Base-by-base conservation (phyloP, 2,113 vertebrate species). In the Cephalopterus ornatus region DNA sequence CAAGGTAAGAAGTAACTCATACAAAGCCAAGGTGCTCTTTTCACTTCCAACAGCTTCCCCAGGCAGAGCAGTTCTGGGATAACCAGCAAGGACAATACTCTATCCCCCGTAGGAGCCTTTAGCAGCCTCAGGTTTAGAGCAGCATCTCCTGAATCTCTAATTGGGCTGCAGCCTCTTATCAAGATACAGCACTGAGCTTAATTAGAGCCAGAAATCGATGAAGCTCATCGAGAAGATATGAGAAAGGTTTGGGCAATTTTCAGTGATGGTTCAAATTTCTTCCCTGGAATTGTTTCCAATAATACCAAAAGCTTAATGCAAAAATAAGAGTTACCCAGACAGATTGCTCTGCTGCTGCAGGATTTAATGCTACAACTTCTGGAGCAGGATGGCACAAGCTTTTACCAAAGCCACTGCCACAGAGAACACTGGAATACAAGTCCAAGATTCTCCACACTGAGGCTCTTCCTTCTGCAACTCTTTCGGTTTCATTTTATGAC, bases 141-240 rank as follows among this genome's bases (percentile, higher is more conserved):
- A 61, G 19, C 65, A 88, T 37, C 65, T 83, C 70, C 59, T 24
- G 44, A 28, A 85, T 73, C 74, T 70, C 5, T 83, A 80, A 95
- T 4, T 79, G 68, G 85, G 92, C 59, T 23, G 42, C 61, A 85
- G 71, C 47, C 85, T 47, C 53, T 91, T 88, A 95, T 63, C 78
- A 90, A 79, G 73, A 85, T 20, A 44, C 49, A 92, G 68, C 84
- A 61, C 73, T 44, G 75, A 52, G 73, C 62, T 94, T 95, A 92
- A 92, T 93, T 93, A 93, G 88, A 92, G 81, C 74, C 42, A 22
- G 84, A 80, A 87, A 96, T 95, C 90, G 2, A 96, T 90, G 68
- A 61, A 83, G 87, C 74, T 83, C 56, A 89, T 74, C 58, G 39
- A 88, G 46, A 88, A 88, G 39, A 49, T 79, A 92, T 39, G 27